Evolutionary conservation across 2,113 vertebrate species (phyloP).

Genomic region (Sarotherodon lohbergeri): DNA sequence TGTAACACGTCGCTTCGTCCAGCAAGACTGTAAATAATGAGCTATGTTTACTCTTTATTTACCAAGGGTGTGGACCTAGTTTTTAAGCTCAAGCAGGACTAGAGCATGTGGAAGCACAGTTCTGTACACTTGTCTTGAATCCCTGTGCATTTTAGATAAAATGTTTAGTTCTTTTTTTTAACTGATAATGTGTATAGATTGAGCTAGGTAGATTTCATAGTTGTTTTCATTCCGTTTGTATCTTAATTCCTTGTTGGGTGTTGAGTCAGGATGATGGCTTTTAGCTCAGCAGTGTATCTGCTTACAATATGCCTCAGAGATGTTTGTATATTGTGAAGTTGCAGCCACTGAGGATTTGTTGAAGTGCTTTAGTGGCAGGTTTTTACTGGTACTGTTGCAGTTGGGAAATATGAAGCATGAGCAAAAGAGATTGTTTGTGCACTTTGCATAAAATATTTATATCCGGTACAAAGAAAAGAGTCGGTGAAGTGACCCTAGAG

Average conservation of each 20-base stretch:
- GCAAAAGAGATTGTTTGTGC: not conserved
- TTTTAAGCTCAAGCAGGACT: not conserved
- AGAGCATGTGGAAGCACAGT: not conserved
- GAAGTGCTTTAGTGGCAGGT: not conserved
- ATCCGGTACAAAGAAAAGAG: not conserved
- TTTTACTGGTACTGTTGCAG: not conserved
- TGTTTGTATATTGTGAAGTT: not conserved
- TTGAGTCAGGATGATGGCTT: not conserved
- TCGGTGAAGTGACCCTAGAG: not conserved
- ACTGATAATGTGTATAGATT: not conserved
- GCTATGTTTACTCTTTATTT: not conserved
- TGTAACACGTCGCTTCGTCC: not conserved
- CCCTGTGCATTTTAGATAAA: not conserved
- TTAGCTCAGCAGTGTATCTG: not conserved
- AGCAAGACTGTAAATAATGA: not conserved
- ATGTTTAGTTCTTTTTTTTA: not conserved
- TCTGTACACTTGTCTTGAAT: not conserved
- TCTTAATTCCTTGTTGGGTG: not conserved
- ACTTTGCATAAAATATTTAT: not conserved
- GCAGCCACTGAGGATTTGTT: not conserved
- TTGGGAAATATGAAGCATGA: not conserved
- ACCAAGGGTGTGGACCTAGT: not conserved
- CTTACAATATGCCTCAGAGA: not conserved
- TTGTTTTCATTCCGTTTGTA: not conserved
- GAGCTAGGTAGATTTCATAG: not conserved